These are phyloP conservation scores for Gambusia yucatana DNA, from an alignment of 2,797 vertebrate species.

Conservation along the genomic window DNA sequence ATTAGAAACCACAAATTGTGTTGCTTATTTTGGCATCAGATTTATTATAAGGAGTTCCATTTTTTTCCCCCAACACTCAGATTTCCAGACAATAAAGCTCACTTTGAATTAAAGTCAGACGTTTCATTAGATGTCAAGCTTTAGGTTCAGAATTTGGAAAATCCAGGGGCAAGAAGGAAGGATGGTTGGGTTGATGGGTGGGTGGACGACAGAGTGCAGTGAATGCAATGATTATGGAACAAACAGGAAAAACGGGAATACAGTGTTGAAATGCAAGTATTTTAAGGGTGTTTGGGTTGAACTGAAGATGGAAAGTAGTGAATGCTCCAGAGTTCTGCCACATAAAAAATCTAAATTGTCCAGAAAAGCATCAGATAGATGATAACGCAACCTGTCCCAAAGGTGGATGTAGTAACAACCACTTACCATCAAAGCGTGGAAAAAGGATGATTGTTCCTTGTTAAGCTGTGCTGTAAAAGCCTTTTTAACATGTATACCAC, in stretches of 20 bases:
- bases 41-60: conserved; percentile 4
- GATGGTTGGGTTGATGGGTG: background rate
- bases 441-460: conserved; percentile 56
- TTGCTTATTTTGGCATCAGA: conserved; percentile 5
- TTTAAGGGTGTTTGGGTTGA: conserved; percentile 10
- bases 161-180: background rate
- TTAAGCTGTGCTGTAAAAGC: conserved; percentile 48
- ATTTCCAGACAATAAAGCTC: background rate
- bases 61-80: background rate
- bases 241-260: background rate
- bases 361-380: conserved; percentile 54
- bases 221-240: background rate
- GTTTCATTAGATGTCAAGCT: background rate
- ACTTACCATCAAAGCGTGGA: conserved; percentile 68
- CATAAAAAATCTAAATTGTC: conserved; percentile 42
- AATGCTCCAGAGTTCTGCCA: conserved; percentile 16
- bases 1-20: conserved; percentile 31
- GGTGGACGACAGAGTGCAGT: background rate
- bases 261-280: background rate
- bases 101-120: background rate
- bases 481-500: conserved; percentile 70
- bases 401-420: conserved; percentile 61
- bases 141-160: background rate
- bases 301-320: conserved; percentile 29
- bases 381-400: conserved; percentile 68